Evolutionary conservation across 1,140 invertebrate genomes (phyloP), one percentile per base, ranked within the genome.

Genomic region (Rhopalosiphum maidis): DNA sequence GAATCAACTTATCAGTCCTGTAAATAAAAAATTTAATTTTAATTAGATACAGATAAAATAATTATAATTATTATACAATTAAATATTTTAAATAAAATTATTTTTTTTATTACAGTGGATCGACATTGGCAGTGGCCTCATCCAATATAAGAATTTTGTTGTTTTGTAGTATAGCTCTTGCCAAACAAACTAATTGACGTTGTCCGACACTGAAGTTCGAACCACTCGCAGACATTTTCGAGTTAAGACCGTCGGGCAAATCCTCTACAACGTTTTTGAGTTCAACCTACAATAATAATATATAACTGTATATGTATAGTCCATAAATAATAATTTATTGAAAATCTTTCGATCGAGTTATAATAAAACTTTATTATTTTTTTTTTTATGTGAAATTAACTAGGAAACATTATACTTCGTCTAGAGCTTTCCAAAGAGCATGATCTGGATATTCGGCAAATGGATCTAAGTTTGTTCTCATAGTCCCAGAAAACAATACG

Each of bases 201-300:
- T 98, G 98, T 0, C 98, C 98, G 37, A 98, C 97, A 94, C 97
- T 98, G 94, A 98, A 97, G 94, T 98, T 98, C 11, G 96, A 95
- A 5, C 98, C 98, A 35, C 97, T 94, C 94, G 95, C 95, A 95
- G 41, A 95, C 82, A 94, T 95, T 94, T 41, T 95, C 0, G 94
- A 83, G 41, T 94, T 94, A 2, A 95, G 87, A 43, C 94, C 94
- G 7, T 86, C 93, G 21, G 93, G 94, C 94, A 90, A 55, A 37
- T 94, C 94, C 6, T 94, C 85, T 18, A 94, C 93, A n/a, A 93
- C 88, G 30, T 94, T 94, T 94, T 94, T 95, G 23, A 95, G 88
- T 93, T 95, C 94, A 2, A 95, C 94, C 94, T 94, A 68, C 6
- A 86, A 82, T 18, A 86, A 82, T 18, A 51, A 51, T 51, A 46